Percentiles rank a stretch among this genome's conserved stretches.
These are phyloP conservation scores for Acromyrmex echinatior DNA, from an alignment of 1,140 invertebrate genomes.

Conservation along the genomic window DNA sequence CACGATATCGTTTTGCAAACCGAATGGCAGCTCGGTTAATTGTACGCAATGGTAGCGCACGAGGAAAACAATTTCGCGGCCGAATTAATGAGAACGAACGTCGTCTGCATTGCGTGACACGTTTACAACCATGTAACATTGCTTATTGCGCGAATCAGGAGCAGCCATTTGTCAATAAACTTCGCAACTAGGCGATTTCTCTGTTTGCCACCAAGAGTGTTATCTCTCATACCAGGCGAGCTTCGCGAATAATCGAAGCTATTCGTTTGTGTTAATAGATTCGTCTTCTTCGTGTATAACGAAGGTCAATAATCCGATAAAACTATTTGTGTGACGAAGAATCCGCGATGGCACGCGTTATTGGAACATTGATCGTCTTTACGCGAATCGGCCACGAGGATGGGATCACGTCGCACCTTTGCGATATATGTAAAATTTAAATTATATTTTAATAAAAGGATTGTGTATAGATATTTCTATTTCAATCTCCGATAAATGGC, in stretches of 20 bases:
- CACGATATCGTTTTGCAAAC: background rate
- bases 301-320: constrained; percentile 61
- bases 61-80: constrained; percentile 43
- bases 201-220: background rate
- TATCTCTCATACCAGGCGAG: constrained; percentile 32
- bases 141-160: constrained; percentile 33
- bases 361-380: constrained; percentile 44
- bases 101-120: background rate
- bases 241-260: constrained; percentile 27
- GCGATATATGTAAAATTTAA: background rate
- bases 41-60: constrained; percentile 10
- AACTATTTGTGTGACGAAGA: constrained; percentile 25
- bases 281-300: background rate
- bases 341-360: constrained; percentile 23
- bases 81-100: constrained; percentile 23
- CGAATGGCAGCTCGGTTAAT: constrained; percentile 29
- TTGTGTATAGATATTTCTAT: background rate
- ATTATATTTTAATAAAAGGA: background rate
- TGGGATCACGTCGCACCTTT: background rate
- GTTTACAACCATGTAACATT: background rate
- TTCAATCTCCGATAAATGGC: background rate
- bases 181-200: background rate
- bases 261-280: constrained; percentile 3
- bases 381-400: background rate
- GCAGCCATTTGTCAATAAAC: constrained; percentile 45